A percentile compares a stretch with the other conserved stretches of the same genome.
These are phyloP conservation scores for Meghimatium bilineatum DNA, from an alignment of 2,888 invertebrate genomes.

Conservation along the genomic window DNA sequence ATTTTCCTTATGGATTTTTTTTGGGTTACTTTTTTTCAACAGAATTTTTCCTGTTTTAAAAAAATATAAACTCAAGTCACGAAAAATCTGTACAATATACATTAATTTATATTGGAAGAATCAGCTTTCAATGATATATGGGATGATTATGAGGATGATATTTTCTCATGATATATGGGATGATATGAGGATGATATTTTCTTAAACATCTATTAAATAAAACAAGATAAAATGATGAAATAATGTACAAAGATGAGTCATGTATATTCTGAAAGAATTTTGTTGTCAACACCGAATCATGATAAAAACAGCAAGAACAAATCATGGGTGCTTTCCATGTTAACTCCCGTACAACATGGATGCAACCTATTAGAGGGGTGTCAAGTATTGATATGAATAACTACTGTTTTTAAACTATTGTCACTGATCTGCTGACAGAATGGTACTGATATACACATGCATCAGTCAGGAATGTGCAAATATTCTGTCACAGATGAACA, in stretches of 20 bases:
- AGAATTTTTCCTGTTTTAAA: not conserved
- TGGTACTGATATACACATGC: too few relatives aligned
- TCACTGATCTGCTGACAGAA: too few relatives aligned
- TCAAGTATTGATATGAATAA: too few relatives aligned
- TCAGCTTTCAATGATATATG: not conserved
- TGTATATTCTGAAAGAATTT: not conserved
- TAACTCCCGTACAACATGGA: too few relatives aligned
- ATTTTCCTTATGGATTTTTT: not conserved
- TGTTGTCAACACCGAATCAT: not conserved
- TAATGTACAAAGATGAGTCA: not conserved
- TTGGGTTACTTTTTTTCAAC: not conserved
- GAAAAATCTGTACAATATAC: not conserved
- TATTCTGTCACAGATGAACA: too few relatives aligned
- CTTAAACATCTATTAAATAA: not conserved
- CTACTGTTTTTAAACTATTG: too few relatives aligned
- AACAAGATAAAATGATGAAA: not conserved
- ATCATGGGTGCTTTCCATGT: too few relatives aligned
- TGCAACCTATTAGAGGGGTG: too few relatives aligned
- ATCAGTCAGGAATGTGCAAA: too few relatives aligned
- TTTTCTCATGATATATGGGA: not conserved
- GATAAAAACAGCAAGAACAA: not conserved
- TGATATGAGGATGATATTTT: not conserved
- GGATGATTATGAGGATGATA: too few relatives aligned
- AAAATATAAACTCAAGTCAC: not conserved
- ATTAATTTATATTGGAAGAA: constrained; percentile 12